Percentiles rank a stretch among this genome's conserved stretches.
phyloP scores from a whole-genome alignment of 2,797 vertebrate genomes.

The Macropodus opercularis region DNA sequence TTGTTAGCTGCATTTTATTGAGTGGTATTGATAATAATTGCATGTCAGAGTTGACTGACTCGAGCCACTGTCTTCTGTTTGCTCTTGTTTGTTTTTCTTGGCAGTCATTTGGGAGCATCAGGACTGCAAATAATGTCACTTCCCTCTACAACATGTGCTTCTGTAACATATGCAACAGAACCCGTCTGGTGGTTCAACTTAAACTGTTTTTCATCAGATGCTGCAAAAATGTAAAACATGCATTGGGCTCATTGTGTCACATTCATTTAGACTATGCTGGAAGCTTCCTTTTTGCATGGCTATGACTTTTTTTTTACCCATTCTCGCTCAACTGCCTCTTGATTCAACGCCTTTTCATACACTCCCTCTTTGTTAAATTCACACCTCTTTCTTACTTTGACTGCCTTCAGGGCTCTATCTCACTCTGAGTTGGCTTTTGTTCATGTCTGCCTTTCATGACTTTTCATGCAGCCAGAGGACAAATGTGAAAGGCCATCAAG shows the following conservation, averaged over 20 bases:
- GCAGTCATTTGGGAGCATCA: slow-evolving; percentile 23
- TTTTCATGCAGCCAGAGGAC: background rate
- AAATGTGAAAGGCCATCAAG: slow-evolving; percentile 1
- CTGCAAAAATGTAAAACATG: background rate
- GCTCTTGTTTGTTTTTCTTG: slow-evolving; percentile 44
- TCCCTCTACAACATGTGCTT: slow-evolving; percentile 1
- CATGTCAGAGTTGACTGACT: slow-evolving; percentile 23
- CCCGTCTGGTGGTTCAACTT: background rate
- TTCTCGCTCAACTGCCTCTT: background rate
- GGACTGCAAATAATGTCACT: slow-evolving; percentile 18
- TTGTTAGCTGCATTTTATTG: background rate
- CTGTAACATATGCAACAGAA: slow-evolving; percentile 13
- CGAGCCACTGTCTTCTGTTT: slow-evolving; percentile 33
- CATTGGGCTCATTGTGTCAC: background rate
- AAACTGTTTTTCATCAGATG: background rate
- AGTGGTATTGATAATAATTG: slow-evolving; percentile 4
- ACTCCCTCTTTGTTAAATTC: background rate
- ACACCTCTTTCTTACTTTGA: slow-evolving; percentile 8
- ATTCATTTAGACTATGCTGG: background rate
- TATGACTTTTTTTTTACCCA: background rate
- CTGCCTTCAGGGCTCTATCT: slow-evolving; percentile 2
- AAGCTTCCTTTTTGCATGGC: background rate
- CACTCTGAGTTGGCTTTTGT: slow-evolving; percentile 3
- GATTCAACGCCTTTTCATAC: background rate
- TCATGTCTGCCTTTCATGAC: slow-evolving; percentile 24